phyloP scores from a whole-genome alignment of 2,113 vertebrate species.

The Tachuris rubrigastra region DNA sequence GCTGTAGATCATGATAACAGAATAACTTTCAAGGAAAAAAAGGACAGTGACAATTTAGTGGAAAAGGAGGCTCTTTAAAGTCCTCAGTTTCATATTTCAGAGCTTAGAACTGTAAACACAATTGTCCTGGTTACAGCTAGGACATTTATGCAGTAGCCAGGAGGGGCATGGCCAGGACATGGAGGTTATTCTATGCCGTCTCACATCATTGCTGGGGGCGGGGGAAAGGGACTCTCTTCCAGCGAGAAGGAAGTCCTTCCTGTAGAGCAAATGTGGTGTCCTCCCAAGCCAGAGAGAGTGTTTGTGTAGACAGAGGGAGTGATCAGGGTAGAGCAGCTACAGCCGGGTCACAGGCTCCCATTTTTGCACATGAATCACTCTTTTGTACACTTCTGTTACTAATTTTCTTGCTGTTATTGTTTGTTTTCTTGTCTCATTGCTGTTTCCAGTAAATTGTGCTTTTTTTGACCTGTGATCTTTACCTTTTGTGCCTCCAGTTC shows the following conservation, averaged over 20 bases:
- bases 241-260: neutral
- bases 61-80: neutral
- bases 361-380: neutral
- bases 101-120: neutral
- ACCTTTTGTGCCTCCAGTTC: neutral
- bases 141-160: neutral
- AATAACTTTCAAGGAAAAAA: neutral
- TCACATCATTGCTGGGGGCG: neutral
- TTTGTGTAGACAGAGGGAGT: neutral
- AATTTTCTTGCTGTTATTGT: neutral
- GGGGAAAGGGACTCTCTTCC: neutral
- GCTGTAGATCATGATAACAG: neutral
- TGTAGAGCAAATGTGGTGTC: accelerated
- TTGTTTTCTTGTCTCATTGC: neutral
- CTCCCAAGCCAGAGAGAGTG: accelerated
- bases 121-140: neutral
- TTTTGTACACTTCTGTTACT: neutral
- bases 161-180: neutral
- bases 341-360: accelerated
- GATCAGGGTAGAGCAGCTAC: accelerated
- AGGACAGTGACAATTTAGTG: neutral
- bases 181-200: neutral
- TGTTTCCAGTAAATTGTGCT: neutral
- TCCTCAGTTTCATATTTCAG: neutral
- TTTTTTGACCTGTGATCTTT: neutral